phyloP scores from a whole-genome alignment of 2,797 vertebrate species.

The Anguilla marmorata region DNA sequence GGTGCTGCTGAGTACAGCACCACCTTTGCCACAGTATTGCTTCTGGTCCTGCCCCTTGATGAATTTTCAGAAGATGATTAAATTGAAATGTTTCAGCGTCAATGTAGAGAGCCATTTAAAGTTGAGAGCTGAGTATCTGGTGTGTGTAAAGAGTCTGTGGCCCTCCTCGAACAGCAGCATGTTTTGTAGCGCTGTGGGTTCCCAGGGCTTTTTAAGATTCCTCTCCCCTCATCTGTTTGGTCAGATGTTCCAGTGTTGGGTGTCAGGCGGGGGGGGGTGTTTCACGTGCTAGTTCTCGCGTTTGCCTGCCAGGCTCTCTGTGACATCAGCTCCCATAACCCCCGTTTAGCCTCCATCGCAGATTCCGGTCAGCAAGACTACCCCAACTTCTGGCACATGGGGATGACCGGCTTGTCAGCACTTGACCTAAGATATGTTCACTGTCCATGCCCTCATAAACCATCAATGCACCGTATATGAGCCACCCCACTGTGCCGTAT shows the following conservation, averaged over 20 bases:
- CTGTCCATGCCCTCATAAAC: not conserved
- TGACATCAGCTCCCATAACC: conserved; percentile 52
- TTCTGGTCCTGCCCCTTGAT: not conserved
- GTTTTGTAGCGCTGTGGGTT: not conserved
- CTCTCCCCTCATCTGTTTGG: conserved; percentile 61
- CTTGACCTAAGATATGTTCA: not conserved
- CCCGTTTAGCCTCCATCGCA: not conserved
- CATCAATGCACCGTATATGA: not conserved
- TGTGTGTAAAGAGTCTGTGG: not conserved
- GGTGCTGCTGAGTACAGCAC: not conserved
- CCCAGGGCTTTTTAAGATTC: conserved; percentile 9
- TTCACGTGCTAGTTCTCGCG: conserved; percentile 64
- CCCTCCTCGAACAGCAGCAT: not conserved
- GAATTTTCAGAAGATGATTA: not conserved
- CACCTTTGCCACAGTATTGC: not conserved
- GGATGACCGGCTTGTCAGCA: not conserved
- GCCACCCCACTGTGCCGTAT: not conserved
- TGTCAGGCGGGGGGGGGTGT: conserved; percentile 65
- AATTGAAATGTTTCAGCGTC: not conserved
- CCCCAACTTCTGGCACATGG: not conserved
- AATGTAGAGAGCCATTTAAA: not conserved
- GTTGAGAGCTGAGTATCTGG: not conserved
- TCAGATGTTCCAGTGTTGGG: conserved; percentile 68
- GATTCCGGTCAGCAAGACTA: not conserved
- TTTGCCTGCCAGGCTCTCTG: conserved; percentile 59